Conservation (phyloP, 2,888 invertebrate genomes). For the Callimorpha dominula region DNA sequence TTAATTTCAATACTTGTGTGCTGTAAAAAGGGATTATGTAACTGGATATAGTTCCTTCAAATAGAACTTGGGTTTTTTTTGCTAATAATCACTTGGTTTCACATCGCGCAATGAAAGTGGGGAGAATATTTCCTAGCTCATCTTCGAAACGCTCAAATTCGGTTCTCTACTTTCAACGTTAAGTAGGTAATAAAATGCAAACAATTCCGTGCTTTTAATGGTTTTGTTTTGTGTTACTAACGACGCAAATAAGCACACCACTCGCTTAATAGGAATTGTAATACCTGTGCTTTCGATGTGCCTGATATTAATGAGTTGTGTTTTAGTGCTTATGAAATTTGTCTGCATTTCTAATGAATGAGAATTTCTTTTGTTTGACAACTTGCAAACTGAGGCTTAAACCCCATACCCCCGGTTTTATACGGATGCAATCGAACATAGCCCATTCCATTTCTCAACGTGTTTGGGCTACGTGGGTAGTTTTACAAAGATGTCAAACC, state of each 20-base stretch:
- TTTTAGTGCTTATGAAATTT: too few relatives aligned
- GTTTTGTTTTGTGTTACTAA: not conserved
- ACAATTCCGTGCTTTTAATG: not conserved
- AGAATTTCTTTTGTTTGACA: too few relatives aligned
- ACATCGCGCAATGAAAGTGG: slow-evolving; percentile 1
- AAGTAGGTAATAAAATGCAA: slow-evolving; percentile 1
- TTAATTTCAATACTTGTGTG: slow-evolving; percentile 4
- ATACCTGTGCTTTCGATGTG: too few relatives aligned
- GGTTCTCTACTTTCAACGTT: not conserved
- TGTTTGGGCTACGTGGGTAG: too few relatives aligned
- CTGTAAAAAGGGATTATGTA: not conserved
- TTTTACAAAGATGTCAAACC: too few relatives aligned
- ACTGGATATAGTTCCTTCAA: not conserved
- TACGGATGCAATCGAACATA: too few relatives aligned
- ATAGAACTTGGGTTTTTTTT: not conserved
- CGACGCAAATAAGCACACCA: not conserved
- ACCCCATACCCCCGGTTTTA: too few relatives aligned
- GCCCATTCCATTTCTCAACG: too few relatives aligned
- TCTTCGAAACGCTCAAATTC: not conserved
- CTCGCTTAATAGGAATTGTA: not conserved
- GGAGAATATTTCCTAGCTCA: not conserved
- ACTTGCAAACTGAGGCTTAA: too few relatives aligned
- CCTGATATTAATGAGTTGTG: too few relatives aligned
- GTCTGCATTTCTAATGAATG: too few relatives aligned
- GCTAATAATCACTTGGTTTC: not conserved